phyloP scores from a whole-genome alignment of 37 sponge, comb jelly and placozoan genomes.

The Halichondria panicea region DNA sequence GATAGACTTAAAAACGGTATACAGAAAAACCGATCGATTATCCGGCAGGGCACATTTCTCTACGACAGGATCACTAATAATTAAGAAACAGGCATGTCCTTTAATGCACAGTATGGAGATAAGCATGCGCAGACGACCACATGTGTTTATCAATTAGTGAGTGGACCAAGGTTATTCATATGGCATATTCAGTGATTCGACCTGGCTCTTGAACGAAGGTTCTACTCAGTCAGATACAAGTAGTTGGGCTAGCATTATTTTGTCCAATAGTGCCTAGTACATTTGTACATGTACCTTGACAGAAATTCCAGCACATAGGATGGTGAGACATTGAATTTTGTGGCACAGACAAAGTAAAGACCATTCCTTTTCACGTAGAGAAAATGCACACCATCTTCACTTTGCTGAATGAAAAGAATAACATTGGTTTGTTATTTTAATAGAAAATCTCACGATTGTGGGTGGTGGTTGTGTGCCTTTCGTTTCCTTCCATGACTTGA shows the following conservation, averaged over 20 bases:
- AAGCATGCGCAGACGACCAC: too few relatives aligned
- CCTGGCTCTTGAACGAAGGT: background rate
- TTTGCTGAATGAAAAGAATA: constrained; percentile 28
- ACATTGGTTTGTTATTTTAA: background rate
- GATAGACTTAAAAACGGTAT: too few relatives aligned
- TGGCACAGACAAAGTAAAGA: constrained; percentile 86
- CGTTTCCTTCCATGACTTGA: constrained; percentile 80
- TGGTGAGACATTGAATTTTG: constrained; percentile 92
- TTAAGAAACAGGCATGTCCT: too few relatives aligned
- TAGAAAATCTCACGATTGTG: constrained; percentile 56
- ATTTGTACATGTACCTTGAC: constrained; percentile 59
- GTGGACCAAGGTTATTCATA: too few relatives aligned
- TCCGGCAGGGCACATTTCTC: too few relatives aligned
- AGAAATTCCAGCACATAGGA: constrained; percentile 80
- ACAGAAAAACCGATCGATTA: too few relatives aligned
- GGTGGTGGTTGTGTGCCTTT: constrained; percentile 82
- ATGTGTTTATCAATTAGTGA: too few relatives aligned
- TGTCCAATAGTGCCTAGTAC: too few relatives aligned
- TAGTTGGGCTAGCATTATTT: too few relatives aligned
- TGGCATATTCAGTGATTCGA: too few relatives aligned
- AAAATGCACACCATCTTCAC: constrained; percentile 72
- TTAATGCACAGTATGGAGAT: too few relatives aligned
- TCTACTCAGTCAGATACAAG: background rate
- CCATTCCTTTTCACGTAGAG: constrained; percentile 84
- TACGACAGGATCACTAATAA: too few relatives aligned